phyloP scores from a whole-genome alignment of 2,888 invertebrate species.

The Acanthosepion pharaonis region DNA sequence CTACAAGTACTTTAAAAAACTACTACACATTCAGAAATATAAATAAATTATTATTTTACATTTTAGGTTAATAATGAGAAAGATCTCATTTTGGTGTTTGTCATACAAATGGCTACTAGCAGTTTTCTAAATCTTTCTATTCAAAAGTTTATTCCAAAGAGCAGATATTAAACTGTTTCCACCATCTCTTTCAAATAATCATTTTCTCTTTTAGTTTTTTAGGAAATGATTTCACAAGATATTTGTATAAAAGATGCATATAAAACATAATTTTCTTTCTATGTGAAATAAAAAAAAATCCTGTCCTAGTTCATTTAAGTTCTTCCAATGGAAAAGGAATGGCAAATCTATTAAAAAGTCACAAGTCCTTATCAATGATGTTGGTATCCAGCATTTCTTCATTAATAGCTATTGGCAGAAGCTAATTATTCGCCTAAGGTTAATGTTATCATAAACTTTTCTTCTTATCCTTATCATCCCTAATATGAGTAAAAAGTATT shows the following conservation, averaged over 20 bases:
- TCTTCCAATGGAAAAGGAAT: background rate
- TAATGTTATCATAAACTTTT: background rate
- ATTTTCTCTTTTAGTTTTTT: background rate
- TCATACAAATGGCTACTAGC: too few species aligned
- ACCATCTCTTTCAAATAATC: background rate
- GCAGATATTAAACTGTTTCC: background rate
- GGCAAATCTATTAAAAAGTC: slow-evolving; percentile 9
- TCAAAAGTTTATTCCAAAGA: background rate
- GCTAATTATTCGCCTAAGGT: background rate
- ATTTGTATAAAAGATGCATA: background rate
- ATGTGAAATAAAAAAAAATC: background rate
- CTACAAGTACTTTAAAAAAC: too few species aligned
- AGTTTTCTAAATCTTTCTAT: too few species aligned
- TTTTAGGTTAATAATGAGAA: too few species aligned
- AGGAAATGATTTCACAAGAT: background rate
- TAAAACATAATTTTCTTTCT: background rate
- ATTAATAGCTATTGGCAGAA: background rate
- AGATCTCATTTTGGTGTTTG: too few species aligned
- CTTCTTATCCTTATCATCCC: background rate
- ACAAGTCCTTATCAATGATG: background rate
- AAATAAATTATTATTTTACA: too few species aligned
- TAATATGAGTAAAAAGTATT: background rate
- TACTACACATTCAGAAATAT: too few species aligned
- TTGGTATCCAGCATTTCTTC: background rate
- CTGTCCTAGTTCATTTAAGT: background rate